Base-by-base conservation (phyloP, 2,797 vertebrate species). In the Acanthurus lineatus region DNA sequence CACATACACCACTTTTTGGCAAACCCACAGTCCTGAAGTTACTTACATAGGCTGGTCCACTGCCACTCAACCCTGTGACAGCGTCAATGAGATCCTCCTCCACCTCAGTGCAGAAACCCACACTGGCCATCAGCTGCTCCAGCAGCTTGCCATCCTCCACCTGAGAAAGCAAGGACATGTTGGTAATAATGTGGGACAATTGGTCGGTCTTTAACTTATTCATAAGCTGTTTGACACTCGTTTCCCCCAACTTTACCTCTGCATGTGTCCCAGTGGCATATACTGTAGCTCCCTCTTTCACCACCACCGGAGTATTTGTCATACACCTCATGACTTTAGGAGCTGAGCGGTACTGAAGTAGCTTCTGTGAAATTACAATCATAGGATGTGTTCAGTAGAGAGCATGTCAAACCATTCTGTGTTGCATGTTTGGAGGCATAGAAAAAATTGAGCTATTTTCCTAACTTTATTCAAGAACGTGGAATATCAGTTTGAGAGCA, bases 31-130 rank as follows among this genome's bases (percentile, higher is more conserved):
- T 10, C 11, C 9, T 38, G 14, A 52, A 69, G 53, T 49, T 44
- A 86, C 96, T 84, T 91, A 99, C 98, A 3, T 99, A 99, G 40
- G 98, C 98, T 16, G 98, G 98, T 3, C 98, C 97, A 0, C 98
- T 99, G 91, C 97, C 98, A 0, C 98, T 99, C 82, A 99, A 96
- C 60, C 98, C 98, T 0, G 98, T 99, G 22, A 99, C 97, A 0
- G 98, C 98, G 10, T 99, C 97, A 0, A 99, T 99, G 72, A 98
- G 92, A 88, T 99, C 98, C 90, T 99, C 98, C 52, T 99, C 98
- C 92, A 99, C 98, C 86, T 99, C 98, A 0, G 96, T 96, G 91
- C 98, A 99, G 95, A 95, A 99, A 73, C 97, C 98, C 8, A 99
- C 98, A 0, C 97, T 98, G 90, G 95, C 92, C 98, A 99, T 98